Conservation (phyloP, 2,797 vertebrate genomes). For the Denticeps clupeoides region DNA sequence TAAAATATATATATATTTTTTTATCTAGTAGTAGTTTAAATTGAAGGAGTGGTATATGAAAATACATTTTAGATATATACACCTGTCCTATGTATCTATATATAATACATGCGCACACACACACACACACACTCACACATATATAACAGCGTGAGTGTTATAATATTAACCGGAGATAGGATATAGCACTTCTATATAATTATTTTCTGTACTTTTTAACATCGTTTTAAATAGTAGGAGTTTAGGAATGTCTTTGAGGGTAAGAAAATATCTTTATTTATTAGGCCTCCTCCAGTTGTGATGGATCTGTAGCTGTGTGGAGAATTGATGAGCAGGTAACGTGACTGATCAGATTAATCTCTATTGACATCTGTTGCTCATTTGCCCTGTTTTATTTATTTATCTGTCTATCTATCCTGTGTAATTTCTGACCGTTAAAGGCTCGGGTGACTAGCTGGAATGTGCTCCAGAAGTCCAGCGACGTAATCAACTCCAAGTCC, state of each 20-base stretch:
- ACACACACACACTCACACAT: too few species aligned
- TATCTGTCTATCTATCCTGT: not conserved
- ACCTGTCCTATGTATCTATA: not conserved
- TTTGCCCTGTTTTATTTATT: not conserved
- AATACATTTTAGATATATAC: not conserved
- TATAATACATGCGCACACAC: not conserved
- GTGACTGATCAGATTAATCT: not conserved
- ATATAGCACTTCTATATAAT: too few species aligned
- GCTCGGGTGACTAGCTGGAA: constrained; percentile 66
- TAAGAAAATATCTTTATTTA: not conserved
- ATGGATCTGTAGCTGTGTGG: constrained; percentile 89
- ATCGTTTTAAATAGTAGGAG: too few species aligned
- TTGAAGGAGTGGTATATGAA: too few species aligned
- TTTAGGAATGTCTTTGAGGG: too few species aligned
- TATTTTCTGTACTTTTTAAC: too few species aligned
- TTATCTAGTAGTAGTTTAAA: too few species aligned
- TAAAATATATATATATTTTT: too few species aligned
- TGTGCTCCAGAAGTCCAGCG: constrained; percentile 80
- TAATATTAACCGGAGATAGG: too few species aligned
- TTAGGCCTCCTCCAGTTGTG: constrained; percentile 88
- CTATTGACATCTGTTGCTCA: not conserved
- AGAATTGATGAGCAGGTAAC: constrained; percentile 79
- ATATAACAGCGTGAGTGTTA: too few species aligned
- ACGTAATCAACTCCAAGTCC: constrained; percentile 77
- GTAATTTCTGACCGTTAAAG: constrained; percentile 45